Evolutionary conservation across 2,113 vertebrate genomes (phyloP), one percentile per base, ranked within the genome.

Genomic region (Psittacara wagleri): DNA sequence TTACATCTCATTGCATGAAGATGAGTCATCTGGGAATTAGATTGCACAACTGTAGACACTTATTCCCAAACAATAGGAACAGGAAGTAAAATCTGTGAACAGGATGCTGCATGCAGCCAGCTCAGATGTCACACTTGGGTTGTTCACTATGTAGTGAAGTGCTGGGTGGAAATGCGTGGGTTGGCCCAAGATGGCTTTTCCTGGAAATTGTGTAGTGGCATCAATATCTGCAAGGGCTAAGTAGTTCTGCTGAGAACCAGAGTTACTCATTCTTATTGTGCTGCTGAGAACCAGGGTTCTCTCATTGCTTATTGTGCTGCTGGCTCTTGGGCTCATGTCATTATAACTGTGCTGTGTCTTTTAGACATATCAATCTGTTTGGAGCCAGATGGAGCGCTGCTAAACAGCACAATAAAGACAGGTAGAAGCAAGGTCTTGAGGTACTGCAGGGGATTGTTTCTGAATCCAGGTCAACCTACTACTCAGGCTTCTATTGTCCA

Each of bases 111-210:
- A 7, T 14, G 1, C 62, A 84, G 80, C 61, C 76, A 86, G 80
- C 77, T 96, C 3, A 9, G 80, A 86, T 93, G 63, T 96, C 83
- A 76, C 89, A 73, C 81, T 89, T 84, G 77, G 69, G 89, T 89
- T 91, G 61, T 86, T 6, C 0, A 13, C 80, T 86, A 77, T 72
- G 73, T 89, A 48, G 35, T 25, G 11, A 33, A 62, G 62, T 75
- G 51, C 78, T 57, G 80, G 61, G 33, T 92, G 74, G 69, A 94
- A 95, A 84, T 95, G 77, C 52, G 80, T 74, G 83, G 48, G 79
- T 80, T 86, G 79, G 72, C 79, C 68, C 44, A 54, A 41, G 17
- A 20, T 28, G 63, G 48, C 69, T 86, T 89, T 92, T 91, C 69
- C 89, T 95, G 89, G 83, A 75, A 81, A 57, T 78, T 39, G 33